A percentile compares a stretch with the other conserved stretches of the same genome.
Conservation (phyloP, 2,797 vertebrate genomes). For the Dryobates pubescens region DNA sequence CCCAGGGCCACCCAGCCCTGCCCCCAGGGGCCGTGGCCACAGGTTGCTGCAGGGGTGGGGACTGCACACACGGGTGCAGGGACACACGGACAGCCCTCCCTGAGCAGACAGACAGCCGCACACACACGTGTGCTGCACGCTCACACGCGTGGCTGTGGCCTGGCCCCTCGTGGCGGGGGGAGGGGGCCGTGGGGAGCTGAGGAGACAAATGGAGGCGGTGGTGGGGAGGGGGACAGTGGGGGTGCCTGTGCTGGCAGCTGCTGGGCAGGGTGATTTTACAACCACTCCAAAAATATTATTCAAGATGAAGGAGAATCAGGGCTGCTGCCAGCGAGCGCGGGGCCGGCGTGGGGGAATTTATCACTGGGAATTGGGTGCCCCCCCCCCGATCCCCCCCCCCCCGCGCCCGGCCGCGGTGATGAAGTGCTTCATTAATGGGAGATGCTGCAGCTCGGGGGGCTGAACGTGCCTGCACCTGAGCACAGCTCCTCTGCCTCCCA, state of each 20-base stretch:
- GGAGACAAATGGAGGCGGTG: background rate
- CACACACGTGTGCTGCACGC: background rate
- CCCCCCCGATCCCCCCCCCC: no score
- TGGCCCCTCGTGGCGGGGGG: background rate
- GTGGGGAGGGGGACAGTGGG: background rate
- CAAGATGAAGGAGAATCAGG: constrained; percentile 68
- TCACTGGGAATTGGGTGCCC: constrained; percentile 57
- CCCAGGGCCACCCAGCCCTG: no score
- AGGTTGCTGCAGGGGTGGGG: no score
- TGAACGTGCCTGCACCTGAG: constrained; percentile 32
- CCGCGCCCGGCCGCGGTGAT: background rate
- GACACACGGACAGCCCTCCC: no score
- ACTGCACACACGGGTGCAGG: no score
- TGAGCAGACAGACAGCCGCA: no score
- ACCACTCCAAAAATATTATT: constrained; percentile 55
- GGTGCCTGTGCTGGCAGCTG: background rate
- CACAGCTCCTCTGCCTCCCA: background rate
- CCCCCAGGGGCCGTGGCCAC: no score
- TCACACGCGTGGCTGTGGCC: accelerated
- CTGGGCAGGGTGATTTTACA: constrained; percentile 38
- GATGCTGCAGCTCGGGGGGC: constrained; percentile 42
- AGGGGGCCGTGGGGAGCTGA: background rate
- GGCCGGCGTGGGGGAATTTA: constrained; percentile 52
- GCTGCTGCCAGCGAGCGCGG: constrained; percentile 29
- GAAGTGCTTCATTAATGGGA: constrained; percentile 69